These are phyloP conservation scores for Chelonoidis abingdonii DNA, from an alignment of 2,113 vertebrate genomes.

Conservation along the genomic window DNA sequence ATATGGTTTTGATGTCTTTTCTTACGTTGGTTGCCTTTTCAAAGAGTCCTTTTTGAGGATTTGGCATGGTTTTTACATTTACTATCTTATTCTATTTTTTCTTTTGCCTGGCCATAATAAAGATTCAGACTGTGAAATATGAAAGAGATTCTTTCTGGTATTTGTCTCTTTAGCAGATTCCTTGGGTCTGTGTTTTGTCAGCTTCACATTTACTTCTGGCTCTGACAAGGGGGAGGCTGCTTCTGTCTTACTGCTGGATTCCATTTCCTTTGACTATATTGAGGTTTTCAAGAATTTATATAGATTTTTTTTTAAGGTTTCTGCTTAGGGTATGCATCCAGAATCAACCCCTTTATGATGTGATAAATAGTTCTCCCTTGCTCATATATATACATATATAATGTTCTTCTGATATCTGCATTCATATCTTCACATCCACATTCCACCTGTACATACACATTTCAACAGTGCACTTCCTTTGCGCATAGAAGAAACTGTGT, in stretches of 20 bases:
- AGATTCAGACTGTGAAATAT: not conserved
- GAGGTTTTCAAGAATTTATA: not conserved
- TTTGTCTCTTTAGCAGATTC: not conserved
- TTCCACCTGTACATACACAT: not conserved
- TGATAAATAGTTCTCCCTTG: not conserved
- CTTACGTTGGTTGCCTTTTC: not conserved
- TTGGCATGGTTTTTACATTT: not conserved
- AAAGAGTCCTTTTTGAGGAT: not conserved
- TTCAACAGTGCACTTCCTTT: not conserved
- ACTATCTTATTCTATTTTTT: fast-evolving
- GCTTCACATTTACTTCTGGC: not conserved
- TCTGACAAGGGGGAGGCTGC: not conserved
- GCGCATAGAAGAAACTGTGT: not conserved
- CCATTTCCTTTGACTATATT: not conserved
- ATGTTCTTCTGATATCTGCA: not conserved
- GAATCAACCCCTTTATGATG: not conserved
- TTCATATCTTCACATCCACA: not conserved
- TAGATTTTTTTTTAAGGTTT: not conserved
- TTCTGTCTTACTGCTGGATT: not conserved
- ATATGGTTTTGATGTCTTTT: not conserved
- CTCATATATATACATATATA: not conserved
- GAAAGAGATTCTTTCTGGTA: not conserved
- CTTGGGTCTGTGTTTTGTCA: not conserved
- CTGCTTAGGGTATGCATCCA: not conserved
- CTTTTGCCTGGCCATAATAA: not conserved